Evolutionary conservation across 2,113 vertebrate species (phyloP).

Genomic region (Sphyrna mokarran): DNA sequence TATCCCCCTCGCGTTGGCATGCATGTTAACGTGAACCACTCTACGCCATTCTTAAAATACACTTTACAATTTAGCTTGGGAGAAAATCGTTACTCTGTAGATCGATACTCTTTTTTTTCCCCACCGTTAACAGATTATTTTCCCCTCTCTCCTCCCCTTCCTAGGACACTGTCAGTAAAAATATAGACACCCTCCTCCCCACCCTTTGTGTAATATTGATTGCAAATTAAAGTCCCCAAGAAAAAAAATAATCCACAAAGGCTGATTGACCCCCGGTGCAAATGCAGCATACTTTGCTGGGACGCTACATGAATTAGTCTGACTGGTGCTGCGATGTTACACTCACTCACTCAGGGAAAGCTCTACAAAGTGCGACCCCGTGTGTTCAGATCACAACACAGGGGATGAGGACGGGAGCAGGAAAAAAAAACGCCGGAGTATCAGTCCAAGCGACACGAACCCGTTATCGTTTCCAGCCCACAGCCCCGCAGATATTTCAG

Average conservation of each 20-base stretch:
- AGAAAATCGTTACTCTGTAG: background rate
- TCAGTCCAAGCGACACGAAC: background rate
- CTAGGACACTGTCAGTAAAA: no score
- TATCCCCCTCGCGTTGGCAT: background rate
- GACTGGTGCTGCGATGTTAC: background rate
- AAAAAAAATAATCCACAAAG: background rate
- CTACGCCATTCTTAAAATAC: background rate
- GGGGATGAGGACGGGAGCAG: background rate
- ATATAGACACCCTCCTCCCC: background rate
- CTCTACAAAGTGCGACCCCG: constrained; percentile 30
- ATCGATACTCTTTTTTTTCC: background rate
- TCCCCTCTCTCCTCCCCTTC: no score
- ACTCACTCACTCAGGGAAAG: background rate
- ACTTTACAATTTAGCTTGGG: background rate
- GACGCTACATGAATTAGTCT: background rate
- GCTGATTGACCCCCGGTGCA: background rate
- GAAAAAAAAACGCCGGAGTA: background rate
- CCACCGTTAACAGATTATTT: background rate
- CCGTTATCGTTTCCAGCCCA: background rate
- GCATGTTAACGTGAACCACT: background rate
- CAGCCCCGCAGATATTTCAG: background rate
- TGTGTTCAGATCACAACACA: background rate
- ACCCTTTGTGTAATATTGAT: background rate
- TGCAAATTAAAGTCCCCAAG: background rate
- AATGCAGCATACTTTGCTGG: background rate